A percentile compares a stretch with the other conserved stretches of the same genome.
Conservation (phyloP, 2,888 invertebrate genomes). For the Patella ulyssiponensis region DNA sequence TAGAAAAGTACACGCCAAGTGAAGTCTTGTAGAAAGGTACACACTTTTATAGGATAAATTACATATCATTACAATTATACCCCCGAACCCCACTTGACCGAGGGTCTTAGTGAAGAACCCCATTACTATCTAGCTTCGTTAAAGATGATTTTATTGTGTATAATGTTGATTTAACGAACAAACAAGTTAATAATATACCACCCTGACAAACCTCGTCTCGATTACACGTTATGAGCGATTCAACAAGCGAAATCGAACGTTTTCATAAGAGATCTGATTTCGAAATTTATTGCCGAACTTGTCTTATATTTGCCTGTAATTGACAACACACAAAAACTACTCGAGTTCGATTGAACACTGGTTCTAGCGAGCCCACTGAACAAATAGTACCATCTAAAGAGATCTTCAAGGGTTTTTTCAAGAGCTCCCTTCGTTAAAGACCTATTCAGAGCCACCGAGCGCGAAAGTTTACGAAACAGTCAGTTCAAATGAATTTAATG, state of each 20-base stretch:
- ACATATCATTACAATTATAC: neutral
- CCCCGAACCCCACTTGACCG: neutral
- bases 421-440: conserved; percentile 11
- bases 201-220: neutral
- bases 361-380: neutral
- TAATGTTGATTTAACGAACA: too few species aligned
- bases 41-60: conserved; percentile 13
- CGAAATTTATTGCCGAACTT: conserved; percentile 5
- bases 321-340: conserved; percentile 3
- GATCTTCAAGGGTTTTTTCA: neutral
- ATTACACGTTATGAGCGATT: conserved; percentile 8
- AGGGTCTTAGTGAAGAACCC: neutral
- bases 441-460: neutral
- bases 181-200: neutral
- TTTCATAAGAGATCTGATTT: conserved; percentile 2
- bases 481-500: neutral
- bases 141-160: too few species aligned
- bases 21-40: conserved; percentile 2
- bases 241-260: conserved; percentile 12
- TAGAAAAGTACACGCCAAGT: too few species aligned
- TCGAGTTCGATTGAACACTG: neutral
- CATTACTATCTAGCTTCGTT: too few species aligned
- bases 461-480: conserved; percentile 5
- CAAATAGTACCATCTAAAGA: conserved; percentile 9
- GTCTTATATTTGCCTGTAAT: conserved; percentile 12